Conservation (phyloP, 1,140 invertebrate species). For the Eumaeus atala region DNA sequence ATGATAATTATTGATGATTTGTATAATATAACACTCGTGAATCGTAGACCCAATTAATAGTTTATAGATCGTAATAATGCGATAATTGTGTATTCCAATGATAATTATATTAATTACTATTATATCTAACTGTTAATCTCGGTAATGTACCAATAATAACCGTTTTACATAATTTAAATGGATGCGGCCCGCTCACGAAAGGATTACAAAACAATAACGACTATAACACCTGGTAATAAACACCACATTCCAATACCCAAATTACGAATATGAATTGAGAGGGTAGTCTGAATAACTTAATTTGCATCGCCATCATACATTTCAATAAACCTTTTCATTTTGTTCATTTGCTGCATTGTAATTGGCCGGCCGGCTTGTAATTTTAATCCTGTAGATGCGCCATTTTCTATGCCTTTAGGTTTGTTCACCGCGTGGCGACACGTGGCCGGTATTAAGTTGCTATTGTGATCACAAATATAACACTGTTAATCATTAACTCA, state of each 20-base stretch:
- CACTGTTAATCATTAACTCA: slow-evolving; percentile 11
- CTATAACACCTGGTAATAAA: not conserved
- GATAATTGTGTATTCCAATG: not conserved
- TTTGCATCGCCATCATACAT: slow-evolving; percentile 30
- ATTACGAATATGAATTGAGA: not conserved
- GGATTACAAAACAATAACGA: not conserved
- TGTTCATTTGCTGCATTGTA: slow-evolving; percentile 35
- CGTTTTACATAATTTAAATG: slow-evolving; percentile 3
- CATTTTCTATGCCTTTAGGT: not conserved
- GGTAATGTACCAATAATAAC: slow-evolving; percentile 1
- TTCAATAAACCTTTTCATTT: slow-evolving; percentile 35
- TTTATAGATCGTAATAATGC: not conserved
- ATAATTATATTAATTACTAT: not conserved
- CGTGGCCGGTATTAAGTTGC: slow-evolving; percentile 33
- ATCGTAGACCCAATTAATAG: not conserved
- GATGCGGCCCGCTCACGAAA: not conserved
- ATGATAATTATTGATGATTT: no score
- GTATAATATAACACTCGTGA: no score
- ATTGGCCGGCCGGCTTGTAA: slow-evolving; percentile 36
- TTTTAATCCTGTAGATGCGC: slow-evolving; percentile 22
- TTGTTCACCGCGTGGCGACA: slow-evolving; percentile 17
- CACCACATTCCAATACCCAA: not conserved
- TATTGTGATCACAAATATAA: slow-evolving; percentile 31
- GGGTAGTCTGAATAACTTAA: slow-evolving; percentile 21
- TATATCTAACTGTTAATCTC: slow-evolving; percentile 5